A percentile compares a stretch with the other conserved stretches of the same genome.
Conservation (phyloP, 2,797 vertebrate species). For the Xiphophorus birchmanni region DNA sequence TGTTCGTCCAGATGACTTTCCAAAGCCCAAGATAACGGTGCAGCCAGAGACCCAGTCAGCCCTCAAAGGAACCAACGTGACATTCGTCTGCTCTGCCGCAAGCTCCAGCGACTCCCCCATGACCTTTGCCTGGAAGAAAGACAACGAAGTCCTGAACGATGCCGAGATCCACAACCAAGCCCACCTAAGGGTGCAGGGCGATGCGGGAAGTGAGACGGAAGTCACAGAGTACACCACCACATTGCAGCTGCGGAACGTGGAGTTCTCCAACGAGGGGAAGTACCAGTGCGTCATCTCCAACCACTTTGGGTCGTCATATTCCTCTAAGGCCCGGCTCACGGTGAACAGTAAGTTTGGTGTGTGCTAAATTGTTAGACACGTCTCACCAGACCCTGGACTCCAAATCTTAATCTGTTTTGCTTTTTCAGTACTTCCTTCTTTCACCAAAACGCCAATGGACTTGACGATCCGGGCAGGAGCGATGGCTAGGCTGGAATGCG, state of each 20-base stretch:
- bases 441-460: constrained; percentile 96
- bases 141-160: constrained; percentile 91
- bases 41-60: constrained; percentile 96
- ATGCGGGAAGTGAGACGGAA: constrained; percentile 62
- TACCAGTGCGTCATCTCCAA: constrained; percentile 99
- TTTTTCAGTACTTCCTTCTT: constrained; percentile 90
- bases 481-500: constrained; percentile 92
- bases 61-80: constrained; percentile 92
- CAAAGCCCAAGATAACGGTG: constrained; percentile 96
- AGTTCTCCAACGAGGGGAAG: constrained; percentile 91
- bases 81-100: constrained; percentile 93
- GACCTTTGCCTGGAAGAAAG: constrained; percentile 99
- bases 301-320: constrained; percentile 97
- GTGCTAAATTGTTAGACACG: background rate
- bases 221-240: constrained; percentile 96
- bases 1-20: constrained; percentile 89
- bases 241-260: constrained; percentile 87
- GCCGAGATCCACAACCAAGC: constrained; percentile 95
- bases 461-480: constrained; percentile 91
- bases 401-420: background rate
- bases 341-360: constrained; percentile 90
- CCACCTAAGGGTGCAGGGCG: constrained; percentile 85
- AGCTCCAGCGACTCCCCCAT: constrained; percentile 98
- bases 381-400: background rate
- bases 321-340: constrained; percentile 94